These are phyloP conservation scores for Metopia argyrocephala DNA, from an alignment of 2,888 invertebrate genomes.

Conservation along the genomic window DNA sequence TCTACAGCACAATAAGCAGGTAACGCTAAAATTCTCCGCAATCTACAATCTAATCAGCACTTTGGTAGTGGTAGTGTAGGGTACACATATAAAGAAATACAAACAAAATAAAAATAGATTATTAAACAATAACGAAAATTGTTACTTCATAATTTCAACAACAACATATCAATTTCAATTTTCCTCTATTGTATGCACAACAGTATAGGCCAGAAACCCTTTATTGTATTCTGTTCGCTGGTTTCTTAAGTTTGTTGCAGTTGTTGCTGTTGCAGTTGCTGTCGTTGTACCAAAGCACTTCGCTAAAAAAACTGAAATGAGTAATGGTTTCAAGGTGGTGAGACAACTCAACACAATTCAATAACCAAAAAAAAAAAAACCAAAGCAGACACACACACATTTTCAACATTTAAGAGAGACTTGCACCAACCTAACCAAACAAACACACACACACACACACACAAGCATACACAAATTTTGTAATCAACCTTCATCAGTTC, in stretches of 20 bases:
- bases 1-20: too few species aligned
- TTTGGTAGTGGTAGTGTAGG: too few species aligned
- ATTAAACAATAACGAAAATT: conserved; percentile 31
- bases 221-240: conserved; percentile 7
- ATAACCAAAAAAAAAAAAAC: conserved; percentile 24
- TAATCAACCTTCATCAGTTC: background rate
- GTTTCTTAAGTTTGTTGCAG: conserved; percentile 13
- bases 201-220: background rate
- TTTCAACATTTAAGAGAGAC: conserved; percentile 2
- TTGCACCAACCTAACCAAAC: background rate
- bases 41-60: too few species aligned
- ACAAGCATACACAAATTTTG: conserved; percentile 17
- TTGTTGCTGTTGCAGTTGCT: conserved; percentile 16
- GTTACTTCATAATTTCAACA: conserved; percentile 30
- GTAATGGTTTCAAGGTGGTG: conserved; percentile 64
- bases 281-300: conserved; percentile 48
- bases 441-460: conserved; percentile 8
- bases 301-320: conserved; percentile 49
- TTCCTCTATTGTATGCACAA: conserved; percentile 32
- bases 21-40: too few species aligned
- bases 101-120: background rate
- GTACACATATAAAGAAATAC: too few species aligned
- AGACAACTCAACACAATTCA: conserved; percentile 60
- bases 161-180: conserved; percentile 64
- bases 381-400: background rate